phyloP scores from a whole-genome alignment of 2,888 invertebrate genomes.

The Uropetala carovei region DNA sequence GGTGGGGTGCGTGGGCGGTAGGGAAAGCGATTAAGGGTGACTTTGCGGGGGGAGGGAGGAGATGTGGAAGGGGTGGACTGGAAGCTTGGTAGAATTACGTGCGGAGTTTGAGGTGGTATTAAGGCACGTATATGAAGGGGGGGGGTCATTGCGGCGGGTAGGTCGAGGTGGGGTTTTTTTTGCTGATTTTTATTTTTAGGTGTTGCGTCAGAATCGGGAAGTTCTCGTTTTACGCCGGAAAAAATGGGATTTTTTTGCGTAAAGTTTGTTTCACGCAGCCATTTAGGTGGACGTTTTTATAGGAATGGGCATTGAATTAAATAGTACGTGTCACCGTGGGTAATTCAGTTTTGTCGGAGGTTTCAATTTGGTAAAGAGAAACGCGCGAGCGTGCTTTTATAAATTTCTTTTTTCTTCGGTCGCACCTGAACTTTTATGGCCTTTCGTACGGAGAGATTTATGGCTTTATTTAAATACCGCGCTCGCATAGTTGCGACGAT shows the following conservation, averaged over 20 bases:
- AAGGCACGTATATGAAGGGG: neutral
- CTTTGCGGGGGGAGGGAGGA: neutral
- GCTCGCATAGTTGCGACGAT: too few species aligned
- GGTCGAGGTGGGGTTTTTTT: constrained; percentile 18
- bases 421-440: too few species aligned
- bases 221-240: neutral
- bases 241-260: too few species aligned
- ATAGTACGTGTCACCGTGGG: neutral
- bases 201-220: neutral
- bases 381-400: too few species aligned
- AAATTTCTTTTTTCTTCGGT: too few species aligned
- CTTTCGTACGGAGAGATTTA: too few species aligned
- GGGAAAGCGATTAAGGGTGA: neutral
- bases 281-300: neutral
- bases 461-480: too few species aligned
- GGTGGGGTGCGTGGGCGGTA: neutral
- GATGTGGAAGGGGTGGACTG: neutral
- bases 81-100: neutral
- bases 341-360: neutral
- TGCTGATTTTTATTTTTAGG: neutral
- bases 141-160: neutral
- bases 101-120: neutral
- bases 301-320: neutral
- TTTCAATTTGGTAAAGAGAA: neutral
- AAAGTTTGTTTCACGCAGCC: too few species aligned